Base-by-base conservation (phyloP, 2,797 vertebrate species). In the Helostoma temminkii region DNA sequence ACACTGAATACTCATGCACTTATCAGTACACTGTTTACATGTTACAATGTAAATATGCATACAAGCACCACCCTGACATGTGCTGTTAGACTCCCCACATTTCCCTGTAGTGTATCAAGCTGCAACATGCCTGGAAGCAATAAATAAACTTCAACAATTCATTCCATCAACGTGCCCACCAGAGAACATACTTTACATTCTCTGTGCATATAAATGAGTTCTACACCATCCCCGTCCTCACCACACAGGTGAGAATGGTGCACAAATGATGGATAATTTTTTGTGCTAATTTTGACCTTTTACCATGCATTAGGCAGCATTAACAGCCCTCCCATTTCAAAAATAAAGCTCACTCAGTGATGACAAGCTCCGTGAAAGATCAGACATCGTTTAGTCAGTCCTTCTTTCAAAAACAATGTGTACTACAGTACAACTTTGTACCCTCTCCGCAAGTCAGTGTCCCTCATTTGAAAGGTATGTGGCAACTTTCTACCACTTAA, bases 271-370 rank as follows among this genome's bases (percentile, higher is more conserved):
- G 60, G 78, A 70, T 83, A 52, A 76, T 86, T 84, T 78, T 77
- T 77, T 78, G 78, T 87, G 85, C 68, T 84, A 89, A 89, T 90
- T 89, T 78, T 88, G 87, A 89, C 88, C 89, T 89, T 86, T 83
- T 77, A 52, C 36, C 56, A 16, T 22, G 76, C 81, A 82, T 87
- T 82, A 79, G 76, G 76, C 62, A 21, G 81, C 80, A 74, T 73
- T 88, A 71, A 66, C 76, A 76, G 65, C 67, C 81, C 76, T 55
- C 53, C 60, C 58, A 12, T 72, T 74, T 56, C 10, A 48, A 80
- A 83, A 89, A 81, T 64, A 74, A 61, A 68, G 71, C 75, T 72
- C 62, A 22, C 68, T 80, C 57, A 43, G 68, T 56, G 76, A 80
- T 63, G 78, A 85, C 73, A 30, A 83, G 83, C 78, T 75, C 75